These are phyloP conservation scores for Drosophila ercepeae DNA, from an alignment of 1,140 invertebrate genomes.

Conservation along the genomic window DNA sequence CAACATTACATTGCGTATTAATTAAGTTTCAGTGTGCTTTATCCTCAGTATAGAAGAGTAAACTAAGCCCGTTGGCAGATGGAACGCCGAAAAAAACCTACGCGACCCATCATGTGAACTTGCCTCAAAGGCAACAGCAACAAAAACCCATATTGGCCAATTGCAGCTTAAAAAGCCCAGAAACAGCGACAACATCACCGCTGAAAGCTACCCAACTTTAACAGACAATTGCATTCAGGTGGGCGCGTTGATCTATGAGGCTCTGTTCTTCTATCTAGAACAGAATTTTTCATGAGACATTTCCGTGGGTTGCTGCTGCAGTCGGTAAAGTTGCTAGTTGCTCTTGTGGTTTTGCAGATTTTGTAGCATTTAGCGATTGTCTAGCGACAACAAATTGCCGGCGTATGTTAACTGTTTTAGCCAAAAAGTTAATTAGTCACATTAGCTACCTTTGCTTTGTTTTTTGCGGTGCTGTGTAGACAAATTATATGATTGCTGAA, in stretches of 20 bases:
- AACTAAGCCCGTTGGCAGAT: slow-evolving; percentile 41
- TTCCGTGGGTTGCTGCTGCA: slow-evolving; percentile 63
- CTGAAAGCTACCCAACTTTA: slow-evolving; percentile 3
- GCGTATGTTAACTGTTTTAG: slow-evolving; percentile 39
- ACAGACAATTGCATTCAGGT: slow-evolving; percentile 42
- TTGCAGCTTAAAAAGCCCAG: slow-evolving; percentile 29
- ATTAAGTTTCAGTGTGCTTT: no score
- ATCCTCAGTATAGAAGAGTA: slow-evolving; percentile 6
- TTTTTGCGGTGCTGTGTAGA: slow-evolving; percentile 41
- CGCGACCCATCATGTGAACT: slow-evolving; percentile 69
- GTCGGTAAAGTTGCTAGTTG: slow-evolving; percentile 37
- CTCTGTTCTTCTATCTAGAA: slow-evolving; percentile 69
- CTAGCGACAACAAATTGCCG: slow-evolving; percentile 67
- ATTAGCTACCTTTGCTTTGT: slow-evolving; percentile 73
- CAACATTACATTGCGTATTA: no score
- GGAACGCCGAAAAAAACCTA: slow-evolving; percentile 33
- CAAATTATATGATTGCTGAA: slow-evolving; percentile 31
- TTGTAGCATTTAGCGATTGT: slow-evolving; percentile 69
- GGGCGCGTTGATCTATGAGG: slow-evolving; percentile 64
- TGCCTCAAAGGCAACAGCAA: slow-evolving; percentile 13
- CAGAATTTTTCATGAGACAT: slow-evolving; percentile 79
- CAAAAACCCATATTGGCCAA: slow-evolving; percentile 46
- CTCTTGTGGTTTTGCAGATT: slow-evolving; percentile 12
- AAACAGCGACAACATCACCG: slow-evolving; percentile 17
- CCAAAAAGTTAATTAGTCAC: slow-evolving; percentile 72